These are phyloP conservation scores for Tolypeutes matacus DNA, from an alignment of 2,797 vertebrate genomes.

Conservation along the genomic window DNA sequence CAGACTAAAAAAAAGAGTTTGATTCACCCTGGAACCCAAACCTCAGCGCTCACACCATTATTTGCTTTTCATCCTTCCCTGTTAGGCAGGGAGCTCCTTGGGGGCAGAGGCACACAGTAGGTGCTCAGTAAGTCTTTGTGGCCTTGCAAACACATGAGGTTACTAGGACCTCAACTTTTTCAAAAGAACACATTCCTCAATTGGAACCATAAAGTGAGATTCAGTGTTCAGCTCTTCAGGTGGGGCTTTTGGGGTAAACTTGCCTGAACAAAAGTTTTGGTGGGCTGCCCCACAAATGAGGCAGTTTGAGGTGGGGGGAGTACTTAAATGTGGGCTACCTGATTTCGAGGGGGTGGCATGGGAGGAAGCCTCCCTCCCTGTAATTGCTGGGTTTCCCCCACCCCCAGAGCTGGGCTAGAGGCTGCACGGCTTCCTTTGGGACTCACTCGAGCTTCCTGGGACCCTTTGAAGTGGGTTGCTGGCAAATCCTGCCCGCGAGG, in stretches of 20 bases:
- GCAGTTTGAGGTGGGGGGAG: not conserved
- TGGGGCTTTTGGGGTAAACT: not conserved
- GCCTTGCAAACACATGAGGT: too few species aligned
- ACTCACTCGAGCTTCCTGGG: slow-evolving; percentile 73
- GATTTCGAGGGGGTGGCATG: not conserved
- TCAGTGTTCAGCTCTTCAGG: not conserved
- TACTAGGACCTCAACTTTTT: not conserved
- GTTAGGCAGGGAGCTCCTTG: not conserved
- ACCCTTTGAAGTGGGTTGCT: slow-evolving; percentile 83
- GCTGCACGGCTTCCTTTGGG: slow-evolving; percentile 78
- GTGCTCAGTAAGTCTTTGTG: not conserved
- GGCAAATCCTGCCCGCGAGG: slow-evolving; percentile 78
- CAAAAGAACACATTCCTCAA: not conserved
- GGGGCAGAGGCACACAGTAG: not conserved
- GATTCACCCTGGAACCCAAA: not conserved
- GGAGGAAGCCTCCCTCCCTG: slow-evolving; percentile 58
- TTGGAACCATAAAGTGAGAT: not conserved
- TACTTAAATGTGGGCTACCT: slow-evolving; percentile 9
- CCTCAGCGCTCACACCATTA: not conserved
- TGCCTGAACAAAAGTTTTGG: not conserved
- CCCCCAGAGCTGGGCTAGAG: slow-evolving; percentile 69
- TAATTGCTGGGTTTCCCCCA: slow-evolving; percentile 76
- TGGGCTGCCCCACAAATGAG: too few species aligned
- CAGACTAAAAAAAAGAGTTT: not conserved
- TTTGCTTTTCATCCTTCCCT: not conserved